Evolutionary conservation across 2,888 invertebrate genomes (phyloP), one percentile per base, ranked within the genome.

Genomic region (Psylliodes chrysocephalus): DNA sequence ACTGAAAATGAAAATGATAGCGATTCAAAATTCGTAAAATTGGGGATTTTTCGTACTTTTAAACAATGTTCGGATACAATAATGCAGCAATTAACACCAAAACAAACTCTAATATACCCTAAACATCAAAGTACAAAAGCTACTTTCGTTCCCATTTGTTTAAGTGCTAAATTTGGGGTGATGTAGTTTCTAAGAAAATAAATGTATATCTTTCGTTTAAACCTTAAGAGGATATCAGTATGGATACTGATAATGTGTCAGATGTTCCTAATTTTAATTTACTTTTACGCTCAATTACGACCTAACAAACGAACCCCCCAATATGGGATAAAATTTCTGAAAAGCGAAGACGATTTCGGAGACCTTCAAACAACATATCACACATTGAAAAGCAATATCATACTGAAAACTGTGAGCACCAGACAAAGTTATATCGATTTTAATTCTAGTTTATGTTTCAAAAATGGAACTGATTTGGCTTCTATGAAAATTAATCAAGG

Each of bases 401-500:
- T 70, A 63, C 68, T 81, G 46, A 72, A 68, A 64, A 71, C 68
- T 19, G 62, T 75, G 12, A 73, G 71, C 49, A 78, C 77, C 44
- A 71, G 72, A 56, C 67, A 75, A 15, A 75, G 72, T 65, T 82
- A 76, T 63, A 75, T 77, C 42, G 81, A 83, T 71, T 82, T 82
- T 64, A 82, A 83, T 62, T 81, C 82, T 8, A 82, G 82, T 69
- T 67, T 83, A 65, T 83, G 83, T 69, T 83, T 77, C 66, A 78
- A 74, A 52, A 78, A 77, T 64, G 84, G 84, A 1, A 84, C 82
- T 1, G 83, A 84, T 71, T 70, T 80, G 10, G 76, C 77, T 54
- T 75, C 77, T 4, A 83, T 83, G 82, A 75, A 75, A 60, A 71
- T 78, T 12, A 73, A 77, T 3, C 73, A 78, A 55, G 77, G 79